These are phyloP conservation scores for Vicugna pacos DNA, from an alignment of 2,113 vertebrate species.

Conservation along the genomic window DNA sequence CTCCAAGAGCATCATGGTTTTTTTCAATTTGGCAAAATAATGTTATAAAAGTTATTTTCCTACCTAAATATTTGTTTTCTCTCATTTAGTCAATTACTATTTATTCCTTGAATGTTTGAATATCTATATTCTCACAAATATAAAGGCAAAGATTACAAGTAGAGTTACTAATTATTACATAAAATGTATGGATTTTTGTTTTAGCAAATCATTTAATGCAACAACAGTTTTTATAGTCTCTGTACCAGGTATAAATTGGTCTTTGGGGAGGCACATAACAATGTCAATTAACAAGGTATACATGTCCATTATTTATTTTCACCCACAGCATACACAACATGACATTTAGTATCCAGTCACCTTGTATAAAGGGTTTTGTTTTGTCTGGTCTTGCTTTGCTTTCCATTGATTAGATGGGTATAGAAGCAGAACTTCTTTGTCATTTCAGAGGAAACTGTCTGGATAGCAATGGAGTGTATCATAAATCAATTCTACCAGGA, in stretches of 20 bases:
- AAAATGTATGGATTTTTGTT: neutral
- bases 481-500: conserved; percentile 85
- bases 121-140: neutral
- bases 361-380: conserved; percentile 69
- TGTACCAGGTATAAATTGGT: neutral
- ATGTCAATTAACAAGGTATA: neutral
- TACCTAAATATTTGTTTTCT: neutral
- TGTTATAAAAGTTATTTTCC: neutral
- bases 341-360: conserved; percentile 68
- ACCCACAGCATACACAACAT: neutral
- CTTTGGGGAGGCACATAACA: neutral
- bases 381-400: conserved; percentile 78
- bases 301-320: neutral
- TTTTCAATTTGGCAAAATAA: neutral
- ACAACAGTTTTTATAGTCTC: neutral
- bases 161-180: neutral
- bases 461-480: conserved; percentile 77
- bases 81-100: neutral
- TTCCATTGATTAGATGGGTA: conserved; percentile 84
- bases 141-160: neutral
- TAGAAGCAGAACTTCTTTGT: conserved; percentile 85
- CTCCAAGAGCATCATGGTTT: neutral
- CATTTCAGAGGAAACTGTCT: conserved; percentile 84
- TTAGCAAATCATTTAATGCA: neutral
- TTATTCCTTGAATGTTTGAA: neutral